These are phyloP conservation scores for Eriocheir sinensis DNA, from an alignment of 1,140 invertebrate genomes.

Conservation along the genomic window DNA sequence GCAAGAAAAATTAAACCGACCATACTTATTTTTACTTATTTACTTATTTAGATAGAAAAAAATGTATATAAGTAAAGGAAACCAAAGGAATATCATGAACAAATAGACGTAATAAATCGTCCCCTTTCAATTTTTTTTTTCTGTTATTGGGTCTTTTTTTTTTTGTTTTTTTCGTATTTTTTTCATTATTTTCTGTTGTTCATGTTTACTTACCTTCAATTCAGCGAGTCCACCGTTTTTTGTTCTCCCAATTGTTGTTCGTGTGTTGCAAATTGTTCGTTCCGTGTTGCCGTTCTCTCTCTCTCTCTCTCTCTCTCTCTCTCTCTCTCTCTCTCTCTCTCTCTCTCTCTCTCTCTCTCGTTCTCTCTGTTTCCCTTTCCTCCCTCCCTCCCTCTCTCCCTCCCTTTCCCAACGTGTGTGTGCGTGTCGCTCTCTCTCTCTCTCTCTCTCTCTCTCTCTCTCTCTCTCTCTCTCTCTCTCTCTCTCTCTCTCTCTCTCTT, in stretches of 20 bases:
- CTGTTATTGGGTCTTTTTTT: too few relatives aligned
- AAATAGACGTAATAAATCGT: too few relatives aligned
- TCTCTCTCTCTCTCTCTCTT: neutral
- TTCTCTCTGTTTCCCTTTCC: neutral
- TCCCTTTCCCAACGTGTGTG: neutral
- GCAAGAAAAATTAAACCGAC: too few relatives aligned
- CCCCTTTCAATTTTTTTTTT: neutral
- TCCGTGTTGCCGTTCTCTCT: neutral
- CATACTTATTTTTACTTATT: too few relatives aligned
- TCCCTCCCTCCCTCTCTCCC: neutral
- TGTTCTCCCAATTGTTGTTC: too few relatives aligned
- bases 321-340: slow-evolving; percentile 40
- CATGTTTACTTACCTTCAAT: neutral
- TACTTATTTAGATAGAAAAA: too few relatives aligned
- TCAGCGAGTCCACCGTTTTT: too few relatives aligned
- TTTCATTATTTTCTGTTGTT: neutral
- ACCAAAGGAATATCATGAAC: too few relatives aligned
- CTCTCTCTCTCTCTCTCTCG: neutral
- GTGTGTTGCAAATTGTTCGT: neutral
- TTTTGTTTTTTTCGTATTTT: too few relatives aligned
- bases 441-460: neutral
- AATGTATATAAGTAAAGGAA: too few relatives aligned
- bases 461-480: neutral
- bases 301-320: slow-evolving; percentile 11
- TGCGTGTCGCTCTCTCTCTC: neutral